phyloP scores from a whole-genome alignment of 2,888 invertebrate species.

The Andrena minutula region DNA sequence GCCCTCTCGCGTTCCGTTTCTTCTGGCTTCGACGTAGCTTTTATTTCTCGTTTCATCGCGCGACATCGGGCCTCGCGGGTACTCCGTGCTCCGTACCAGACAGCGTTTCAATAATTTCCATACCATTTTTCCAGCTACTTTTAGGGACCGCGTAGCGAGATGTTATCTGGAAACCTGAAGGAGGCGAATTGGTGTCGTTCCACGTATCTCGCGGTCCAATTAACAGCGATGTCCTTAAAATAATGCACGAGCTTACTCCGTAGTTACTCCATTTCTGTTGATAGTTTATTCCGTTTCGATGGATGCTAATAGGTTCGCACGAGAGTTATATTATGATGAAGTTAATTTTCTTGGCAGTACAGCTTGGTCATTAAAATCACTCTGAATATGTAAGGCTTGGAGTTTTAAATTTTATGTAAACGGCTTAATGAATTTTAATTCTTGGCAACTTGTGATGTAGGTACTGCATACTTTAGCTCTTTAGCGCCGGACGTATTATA shows the following conservation, averaged over 20 bases:
- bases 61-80: not conserved
- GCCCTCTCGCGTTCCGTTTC: not conserved
- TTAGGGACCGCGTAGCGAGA: not conserved
- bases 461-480: no score
- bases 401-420: no score
- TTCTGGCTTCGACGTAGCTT: not conserved
- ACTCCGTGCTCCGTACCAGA: not conserved
- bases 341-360: no score
- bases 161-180: not conserved
- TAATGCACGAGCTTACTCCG: not conserved
- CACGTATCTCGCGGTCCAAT: not conserved
- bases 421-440: no score
- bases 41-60: conserved; percentile 10
- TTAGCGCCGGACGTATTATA: no score
- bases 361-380: no score
- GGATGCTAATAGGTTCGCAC: not conserved
- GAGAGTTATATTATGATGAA: not conserved
- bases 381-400: no score
- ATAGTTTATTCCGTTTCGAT: not conserved
- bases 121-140: not conserved
- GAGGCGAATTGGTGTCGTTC: not conserved
- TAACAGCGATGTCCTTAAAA: not conserved
- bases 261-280: not conserved
- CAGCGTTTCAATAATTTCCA: conserved; percentile 20
- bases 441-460: no score